Evolutionary conservation across 35 echinoderm and acorn worm genomes (phyloP).

Genomic region (Heliocidaris erythrogramma): DNA sequence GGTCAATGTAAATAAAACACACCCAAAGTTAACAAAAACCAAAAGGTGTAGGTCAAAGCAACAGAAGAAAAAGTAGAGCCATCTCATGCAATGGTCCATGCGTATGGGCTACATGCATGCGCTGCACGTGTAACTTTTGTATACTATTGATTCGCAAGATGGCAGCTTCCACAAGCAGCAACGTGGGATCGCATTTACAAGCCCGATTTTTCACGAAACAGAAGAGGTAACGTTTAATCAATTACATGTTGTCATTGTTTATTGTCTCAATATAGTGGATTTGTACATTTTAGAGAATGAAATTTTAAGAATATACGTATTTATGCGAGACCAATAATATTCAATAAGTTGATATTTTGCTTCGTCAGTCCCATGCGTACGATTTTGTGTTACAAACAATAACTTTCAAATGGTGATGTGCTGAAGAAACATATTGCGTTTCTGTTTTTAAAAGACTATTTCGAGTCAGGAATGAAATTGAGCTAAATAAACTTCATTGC

Average conservation of each 20-base stretch:
- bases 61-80: no score
- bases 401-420: no score
- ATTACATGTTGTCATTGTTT: background rate
- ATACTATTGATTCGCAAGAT: slow-evolving; percentile 17
- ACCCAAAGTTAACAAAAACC: no score
- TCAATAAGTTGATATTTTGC: background rate
- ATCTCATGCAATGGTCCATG: no score
- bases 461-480: no score
- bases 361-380: background rate
- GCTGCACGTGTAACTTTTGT: no score
- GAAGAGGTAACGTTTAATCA: slow-evolving; percentile 59
- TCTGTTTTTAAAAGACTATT: no score
- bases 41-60: no score
- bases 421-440: no score
- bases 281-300: background rate
- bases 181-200: slow-evolving; percentile 68
- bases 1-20: no score
- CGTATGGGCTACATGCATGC: no score
- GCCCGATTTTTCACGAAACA: slow-evolving; percentile 85
- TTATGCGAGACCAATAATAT: background rate
- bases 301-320: background rate
- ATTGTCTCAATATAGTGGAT: background rate
- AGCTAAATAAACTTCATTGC: no score
- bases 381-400: background rate
- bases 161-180: background rate